A percentile compares a stretch with the other conserved stretches of the same genome.
Evolutionary conservation across 2,113 vertebrate species (phyloP).

Genomic region (Heloderma charlesbogerti): DNA sequence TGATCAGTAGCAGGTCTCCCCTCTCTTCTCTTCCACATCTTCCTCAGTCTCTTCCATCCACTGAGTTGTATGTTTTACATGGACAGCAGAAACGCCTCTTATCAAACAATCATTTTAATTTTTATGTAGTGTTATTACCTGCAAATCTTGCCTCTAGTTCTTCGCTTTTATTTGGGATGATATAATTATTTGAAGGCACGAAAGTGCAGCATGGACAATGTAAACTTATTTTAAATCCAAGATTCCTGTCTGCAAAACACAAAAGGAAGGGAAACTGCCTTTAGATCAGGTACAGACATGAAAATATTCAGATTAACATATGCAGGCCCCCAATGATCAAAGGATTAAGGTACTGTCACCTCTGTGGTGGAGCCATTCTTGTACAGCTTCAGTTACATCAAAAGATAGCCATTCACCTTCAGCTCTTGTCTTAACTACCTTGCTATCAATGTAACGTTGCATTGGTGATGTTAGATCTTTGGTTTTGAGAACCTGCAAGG

Average conservation of each 20-base stretch:
- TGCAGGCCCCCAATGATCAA: conserved; percentile 29
- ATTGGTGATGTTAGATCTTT: conserved; percentile 90
- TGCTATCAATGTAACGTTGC: conserved; percentile 96
- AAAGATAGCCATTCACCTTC: conserved; percentile 96
- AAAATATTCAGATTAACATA: conserved; percentile 28
- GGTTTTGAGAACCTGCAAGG: conserved; percentile 88
- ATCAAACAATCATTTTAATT: background rate
- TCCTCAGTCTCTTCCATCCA: conserved; percentile 5
- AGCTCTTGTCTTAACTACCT: conserved; percentile 91
- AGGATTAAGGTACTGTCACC: conserved; percentile 77
- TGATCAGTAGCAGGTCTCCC: background rate
- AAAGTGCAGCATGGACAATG: conserved; percentile 99
- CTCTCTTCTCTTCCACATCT: background rate
- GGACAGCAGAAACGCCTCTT: background rate
- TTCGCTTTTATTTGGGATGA: conserved; percentile 96
- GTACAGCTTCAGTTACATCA: conserved; percentile 94
- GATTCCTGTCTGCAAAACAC: conserved; percentile 90
- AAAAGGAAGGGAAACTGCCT: conserved; percentile 63
- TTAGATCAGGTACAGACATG: conserved; percentile 4
- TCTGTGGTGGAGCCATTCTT: conserved; percentile 95
- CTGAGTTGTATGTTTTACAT: conserved; percentile 2
- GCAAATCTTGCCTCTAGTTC: conserved; percentile 96
- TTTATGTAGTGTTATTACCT: conserved; percentile 78
- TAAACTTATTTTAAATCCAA: conserved; percentile 95
- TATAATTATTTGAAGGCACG: conserved; percentile 95